Percentiles rank a stretch among this genome's conserved stretches.
Conservation (phyloP, 2,113 vertebrate species). For the Pteronura brasiliensis region DNA sequence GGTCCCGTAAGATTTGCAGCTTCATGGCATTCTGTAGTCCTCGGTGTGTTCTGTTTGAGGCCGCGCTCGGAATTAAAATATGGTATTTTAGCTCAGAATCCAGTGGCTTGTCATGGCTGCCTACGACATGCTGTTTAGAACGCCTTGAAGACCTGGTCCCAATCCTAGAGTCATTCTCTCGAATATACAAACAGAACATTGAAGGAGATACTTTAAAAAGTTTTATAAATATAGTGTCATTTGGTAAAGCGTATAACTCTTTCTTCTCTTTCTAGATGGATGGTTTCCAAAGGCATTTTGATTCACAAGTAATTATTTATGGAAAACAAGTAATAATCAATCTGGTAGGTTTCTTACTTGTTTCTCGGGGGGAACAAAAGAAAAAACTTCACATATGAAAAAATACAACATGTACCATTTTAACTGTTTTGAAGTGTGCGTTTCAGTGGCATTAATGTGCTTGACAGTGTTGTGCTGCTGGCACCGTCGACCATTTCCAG, state of each 20-base stretch:
- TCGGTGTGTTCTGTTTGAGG: background rate
- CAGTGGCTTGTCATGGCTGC: background rate
- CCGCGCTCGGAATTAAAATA: background rate
- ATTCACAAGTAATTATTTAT: conserved; percentile 95
- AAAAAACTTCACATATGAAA: background rate
- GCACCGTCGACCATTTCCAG: background rate
- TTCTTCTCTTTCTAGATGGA: conserved; percentile 87
- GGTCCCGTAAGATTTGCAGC: background rate
- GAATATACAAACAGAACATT: background rate
- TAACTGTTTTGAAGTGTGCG: background rate
- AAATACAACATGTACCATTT: background rate
- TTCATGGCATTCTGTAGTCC: background rate
- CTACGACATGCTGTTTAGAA: background rate
- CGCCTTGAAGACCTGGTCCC: background rate
- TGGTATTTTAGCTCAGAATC: background rate
- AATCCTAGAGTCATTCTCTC: background rate
- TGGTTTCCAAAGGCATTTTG: conserved; percentile 97
- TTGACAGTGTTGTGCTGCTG: background rate
- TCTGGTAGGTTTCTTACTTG: conserved; percentile 84
- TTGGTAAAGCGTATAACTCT: background rate
- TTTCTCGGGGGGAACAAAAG: conserved; percentile 26
- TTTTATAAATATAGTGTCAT: background rate
- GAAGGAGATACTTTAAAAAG: background rate
- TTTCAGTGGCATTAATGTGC: background rate
- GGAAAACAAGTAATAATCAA: conserved; percentile 95